Conservation (phyloP, 53 echinoderm and acorn worm species). For the Temnopleurus reevesii region DNA sequence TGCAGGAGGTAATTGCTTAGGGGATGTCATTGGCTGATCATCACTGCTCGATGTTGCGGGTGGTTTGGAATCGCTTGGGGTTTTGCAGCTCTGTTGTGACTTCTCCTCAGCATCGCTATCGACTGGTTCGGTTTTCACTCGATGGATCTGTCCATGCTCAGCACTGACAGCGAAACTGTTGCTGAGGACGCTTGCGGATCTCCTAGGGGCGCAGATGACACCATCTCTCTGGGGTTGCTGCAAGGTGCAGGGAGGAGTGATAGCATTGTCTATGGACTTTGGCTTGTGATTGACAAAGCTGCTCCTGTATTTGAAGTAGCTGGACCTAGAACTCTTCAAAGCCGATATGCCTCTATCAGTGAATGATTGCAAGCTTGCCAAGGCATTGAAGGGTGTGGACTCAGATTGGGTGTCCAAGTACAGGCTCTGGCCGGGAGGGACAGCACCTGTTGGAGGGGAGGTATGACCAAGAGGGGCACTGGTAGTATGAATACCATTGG, state of each 20-base stretch:
- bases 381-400: slow-evolving; percentile 26
- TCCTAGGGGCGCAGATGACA: slow-evolving; percentile 47
- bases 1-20: not conserved
- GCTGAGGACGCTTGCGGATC: slow-evolving; percentile 30
- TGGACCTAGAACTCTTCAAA: slow-evolving; percentile 39
- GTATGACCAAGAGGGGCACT: not conserved
- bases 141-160: slow-evolving; percentile 50
- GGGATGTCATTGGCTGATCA: slow-evolving; percentile 23
- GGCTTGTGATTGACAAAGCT: slow-evolving; percentile 20
- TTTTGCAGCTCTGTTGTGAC: not conserved
- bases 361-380: slow-evolving; percentile 38
- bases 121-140: slow-evolving; percentile 27
- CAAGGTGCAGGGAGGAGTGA: not conserved
- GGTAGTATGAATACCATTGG: slow-evolving; percentile 31
- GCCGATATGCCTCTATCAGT: slow-evolving; percentile 45
- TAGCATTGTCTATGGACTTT: not conserved
- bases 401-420: slow-evolving; percentile 25
- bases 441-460: slow-evolving; percentile 14
- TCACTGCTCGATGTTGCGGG: not conserved
- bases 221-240: slow-evolving; percentile 40
- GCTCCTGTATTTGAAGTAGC: slow-evolving; percentile 46
- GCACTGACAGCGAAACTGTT: slow-evolving; percentile 35
- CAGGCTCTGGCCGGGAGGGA: not conserved
- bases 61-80: not conserved
- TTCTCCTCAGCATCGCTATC: slow-evolving; percentile 35